These are phyloP conservation scores for Pituophis catenifer DNA, from an alignment of 2,113 vertebrate genomes.

Conservation along the genomic window DNA sequence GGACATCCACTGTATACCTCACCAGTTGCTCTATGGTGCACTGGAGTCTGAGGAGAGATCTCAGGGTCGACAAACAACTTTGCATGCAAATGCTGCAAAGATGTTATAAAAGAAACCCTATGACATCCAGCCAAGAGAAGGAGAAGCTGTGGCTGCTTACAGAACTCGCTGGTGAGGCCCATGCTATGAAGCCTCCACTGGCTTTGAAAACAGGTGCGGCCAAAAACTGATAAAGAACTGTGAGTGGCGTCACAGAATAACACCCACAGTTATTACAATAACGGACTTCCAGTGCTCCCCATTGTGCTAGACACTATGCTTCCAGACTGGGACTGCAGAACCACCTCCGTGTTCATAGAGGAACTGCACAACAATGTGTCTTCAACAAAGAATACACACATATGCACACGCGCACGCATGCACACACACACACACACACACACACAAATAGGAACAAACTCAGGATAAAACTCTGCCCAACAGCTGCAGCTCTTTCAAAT, in stretches of 20 bases:
- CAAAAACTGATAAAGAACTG: background rate
- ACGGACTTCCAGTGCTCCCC: background rate
- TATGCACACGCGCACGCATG: background rate
- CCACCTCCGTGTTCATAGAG: background rate
- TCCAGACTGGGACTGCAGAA: background rate
- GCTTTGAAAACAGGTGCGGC: background rate
- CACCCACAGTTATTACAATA: background rate
- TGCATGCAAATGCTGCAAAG: background rate
- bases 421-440: background rate
- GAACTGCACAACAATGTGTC: background rate
- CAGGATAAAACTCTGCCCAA: background rate
- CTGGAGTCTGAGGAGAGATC: background rate
- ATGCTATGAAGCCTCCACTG: background rate
- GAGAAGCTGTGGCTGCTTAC: background rate
- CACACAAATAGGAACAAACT: background rate
- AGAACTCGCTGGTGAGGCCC: background rate
- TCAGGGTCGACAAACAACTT: background rate
- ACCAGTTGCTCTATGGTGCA: background rate
- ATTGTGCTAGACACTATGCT: background rate
- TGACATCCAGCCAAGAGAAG: background rate
- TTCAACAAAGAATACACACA: background rate
- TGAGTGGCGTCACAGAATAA: background rate
- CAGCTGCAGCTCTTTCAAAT: background rate
- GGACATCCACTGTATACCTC: background rate
- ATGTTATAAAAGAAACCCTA: background rate